These are phyloP conservation scores for Caenorhabditis macrosperma DNA, from an alignment of 2,888 invertebrate species.

Conservation along the genomic window DNA sequence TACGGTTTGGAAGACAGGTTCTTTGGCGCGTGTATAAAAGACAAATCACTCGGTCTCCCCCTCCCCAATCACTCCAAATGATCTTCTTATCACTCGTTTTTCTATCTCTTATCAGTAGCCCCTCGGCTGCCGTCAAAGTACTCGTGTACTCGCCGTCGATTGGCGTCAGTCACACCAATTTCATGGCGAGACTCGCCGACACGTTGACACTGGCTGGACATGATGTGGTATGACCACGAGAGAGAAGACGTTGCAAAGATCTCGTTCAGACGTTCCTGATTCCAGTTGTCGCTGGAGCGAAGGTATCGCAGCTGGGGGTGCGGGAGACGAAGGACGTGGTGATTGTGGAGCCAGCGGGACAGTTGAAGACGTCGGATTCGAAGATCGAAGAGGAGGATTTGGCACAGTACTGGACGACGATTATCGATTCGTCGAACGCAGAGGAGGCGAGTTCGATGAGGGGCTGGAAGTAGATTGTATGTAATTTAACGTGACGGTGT, in stretches of 20 bases:
- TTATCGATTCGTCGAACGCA: too few relatives aligned
- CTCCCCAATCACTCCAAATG: too few relatives aligned
- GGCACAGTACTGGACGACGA: too few relatives aligned
- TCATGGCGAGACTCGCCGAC: constrained; percentile 60
- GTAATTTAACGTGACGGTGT: too few relatives aligned
- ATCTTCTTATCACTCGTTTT: too few relatives aligned
- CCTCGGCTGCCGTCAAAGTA: constrained; percentile 55
- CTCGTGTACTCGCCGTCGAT: constrained; percentile 59
- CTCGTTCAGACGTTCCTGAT: constrained; percentile 49
- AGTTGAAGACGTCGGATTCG: constrained; percentile 38
- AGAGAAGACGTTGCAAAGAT: neutral
- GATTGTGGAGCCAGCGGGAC: constrained; percentile 29
- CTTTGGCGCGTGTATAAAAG: too few relatives aligned
- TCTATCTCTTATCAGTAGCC: too few relatives aligned
- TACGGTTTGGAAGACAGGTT: too few relatives aligned
- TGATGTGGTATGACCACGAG: constrained; percentile 64
- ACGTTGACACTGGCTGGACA: constrained; percentile 57
- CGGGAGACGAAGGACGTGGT: constrained; percentile 38
- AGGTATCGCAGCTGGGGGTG: constrained; percentile 8
- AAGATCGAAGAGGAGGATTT: neutral
- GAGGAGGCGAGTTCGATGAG: too few relatives aligned
- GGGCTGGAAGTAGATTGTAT: too few relatives aligned
- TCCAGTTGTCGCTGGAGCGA: constrained; percentile 19
- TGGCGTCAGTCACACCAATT: constrained; percentile 61
- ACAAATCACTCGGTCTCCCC: too few relatives aligned